Evolutionary conservation across 2,797 vertebrate genomes (phyloP), one percentile per base, ranked within the genome.

Genomic region (Pelobates cultripes): DNA sequence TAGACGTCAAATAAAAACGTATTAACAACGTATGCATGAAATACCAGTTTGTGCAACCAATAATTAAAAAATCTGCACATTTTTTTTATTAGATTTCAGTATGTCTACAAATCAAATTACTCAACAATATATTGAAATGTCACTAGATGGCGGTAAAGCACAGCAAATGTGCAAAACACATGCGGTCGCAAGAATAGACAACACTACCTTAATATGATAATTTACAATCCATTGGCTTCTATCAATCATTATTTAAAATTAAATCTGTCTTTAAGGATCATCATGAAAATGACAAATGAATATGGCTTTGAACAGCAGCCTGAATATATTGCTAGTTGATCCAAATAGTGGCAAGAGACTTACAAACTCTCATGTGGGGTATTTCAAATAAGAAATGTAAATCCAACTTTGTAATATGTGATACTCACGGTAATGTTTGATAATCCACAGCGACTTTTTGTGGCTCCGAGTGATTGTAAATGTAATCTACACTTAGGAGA

Each of bases 61-160:
- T 28, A 28, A 28, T 28, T 28, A 51, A 10, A 10, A 51, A 51
- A 10, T 51, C 10, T 51, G 47, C 47, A 51, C 47, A 5, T 6
- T 51, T 51, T 2, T 51, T 51, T 6, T 2, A 51, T 1, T 51
- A 28, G 47, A 6, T 51, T 51, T 10, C 47, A 6, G 5, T 51
- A 51, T 51, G 10, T 10, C 47, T 2, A 51, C 5, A 51, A 51
- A 51, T 51, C 5, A 6, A 4, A 43, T 43, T 42, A 40, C 47
- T 3, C 14, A 53, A 64, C 81, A 87, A 87, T 90, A 85, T 87
- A 82, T 83, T 68, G 8, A 67, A 2, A 73, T 7, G 70, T 78
- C 89, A 85, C 90, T 93, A 93, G 92, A 86, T 92, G 91, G 93
- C 89, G 89, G 89, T 90, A 90, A 86, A 90, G 86, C 85, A 87